Evolutionary conservation across 2,888 invertebrate genomes (phyloP), one percentile per base, ranked within the genome.

Genomic region (Synanthedon tipuliformis): DNA sequence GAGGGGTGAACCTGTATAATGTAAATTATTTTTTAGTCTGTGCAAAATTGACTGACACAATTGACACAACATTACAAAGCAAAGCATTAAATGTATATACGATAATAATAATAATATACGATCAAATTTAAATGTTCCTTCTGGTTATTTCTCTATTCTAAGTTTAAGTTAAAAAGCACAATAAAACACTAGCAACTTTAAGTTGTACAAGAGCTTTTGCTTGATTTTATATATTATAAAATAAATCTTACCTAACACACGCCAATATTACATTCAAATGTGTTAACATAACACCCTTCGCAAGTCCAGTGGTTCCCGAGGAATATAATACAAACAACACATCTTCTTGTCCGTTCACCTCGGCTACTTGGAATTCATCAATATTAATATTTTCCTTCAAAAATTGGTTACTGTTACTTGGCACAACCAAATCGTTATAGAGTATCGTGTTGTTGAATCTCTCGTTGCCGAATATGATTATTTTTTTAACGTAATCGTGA

Each of bases 251-350:
- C 81, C 70, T 11, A 41, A 52, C 56, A 60, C 70, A 63, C 0
- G 63, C 57, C 48, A 64, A 52, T 0, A 83, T 54, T 0, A 75
- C 59, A 59, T 79, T 83, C 0, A 71, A 53, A 59, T 85, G 84
- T 0, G 82, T 73, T 16, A 75, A 34, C 73, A 80, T 72, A 0
- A 84, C 85, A 3, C 83, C 85, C 58, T 85, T 85, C 0, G 83
- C 78, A 51, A 84, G 8, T 0, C 85, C 84, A 0, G 84, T 84
- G 0, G 85, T 85, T 0, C 85, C 85, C 2, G 84, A 85, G 0
- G 85, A 85, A 54, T 82, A 84, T 27, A 83, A 50, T 13, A 85
- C 67, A 10, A 79, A 63, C 8, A 71, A 41, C 0, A 71, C 63
- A 27, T 84, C 84, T 0, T 52, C 61, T 41, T 75, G 71, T 1